These are phyloP conservation scores for Coboldia fuscipes DNA, from an alignment of 1,140 invertebrate genomes.

Conservation along the genomic window DNA sequence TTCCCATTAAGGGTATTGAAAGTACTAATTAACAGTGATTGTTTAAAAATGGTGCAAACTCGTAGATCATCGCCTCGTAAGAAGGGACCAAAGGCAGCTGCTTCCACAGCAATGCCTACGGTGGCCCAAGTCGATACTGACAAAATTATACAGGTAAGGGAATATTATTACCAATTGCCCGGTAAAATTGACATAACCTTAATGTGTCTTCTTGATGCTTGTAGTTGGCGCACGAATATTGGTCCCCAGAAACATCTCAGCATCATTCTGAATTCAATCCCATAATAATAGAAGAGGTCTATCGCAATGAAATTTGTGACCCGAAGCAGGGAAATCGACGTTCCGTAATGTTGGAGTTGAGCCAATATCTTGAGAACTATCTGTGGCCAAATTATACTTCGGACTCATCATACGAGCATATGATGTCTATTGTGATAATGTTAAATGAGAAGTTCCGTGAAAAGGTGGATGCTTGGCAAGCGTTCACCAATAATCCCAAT, in stretches of 20 bases:
- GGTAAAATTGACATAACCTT: conserved; percentile 10
- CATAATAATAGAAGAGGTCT: conserved; percentile 59
- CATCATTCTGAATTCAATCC: conserved; percentile 47
- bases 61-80: no score
- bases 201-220: no score
- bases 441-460: conserved; percentile 98
- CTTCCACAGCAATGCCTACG: no score
- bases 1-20: no score
- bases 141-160: conserved; percentile 8
- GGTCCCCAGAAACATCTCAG: conserved; percentile 56
- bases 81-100: no score
- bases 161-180: background rate
- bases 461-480: conserved; percentile 87
- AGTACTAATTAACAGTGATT: no score
- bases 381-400: conserved; percentile 86
- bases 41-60: no score
- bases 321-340: conserved; percentile 56
- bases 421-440: conserved; percentile 92
- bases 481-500: conserved; percentile 59
- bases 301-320: conserved; percentile 53
- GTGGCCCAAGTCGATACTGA: no score
- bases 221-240: conserved; percentile 70
- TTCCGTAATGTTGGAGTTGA: conserved; percentile 92
- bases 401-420: conserved; percentile 50
- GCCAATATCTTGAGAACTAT: conserved; percentile 93